Percentiles rank a stretch among this genome's conserved stretches.
These are phyloP conservation scores for Diaphora mendica DNA, from an alignment of 2,888 invertebrate species.

Conservation along the genomic window DNA sequence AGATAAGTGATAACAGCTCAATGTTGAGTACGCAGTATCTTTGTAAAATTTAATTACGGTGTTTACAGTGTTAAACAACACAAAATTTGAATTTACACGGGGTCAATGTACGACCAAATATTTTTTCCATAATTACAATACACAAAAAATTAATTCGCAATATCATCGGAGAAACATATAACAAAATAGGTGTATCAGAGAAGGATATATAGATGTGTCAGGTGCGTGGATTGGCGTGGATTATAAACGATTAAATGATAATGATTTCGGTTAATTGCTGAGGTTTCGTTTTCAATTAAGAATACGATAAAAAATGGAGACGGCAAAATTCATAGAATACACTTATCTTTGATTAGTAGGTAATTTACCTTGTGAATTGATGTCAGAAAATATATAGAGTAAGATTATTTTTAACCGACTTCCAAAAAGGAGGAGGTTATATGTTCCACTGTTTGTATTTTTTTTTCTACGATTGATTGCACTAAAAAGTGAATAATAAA, in stretches of 20 bases:
- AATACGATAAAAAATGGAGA: too few relatives aligned
- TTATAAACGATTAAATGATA: neutral
- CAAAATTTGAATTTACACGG: neutral
- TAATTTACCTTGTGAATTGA: too few relatives aligned
- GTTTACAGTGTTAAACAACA: neutral
- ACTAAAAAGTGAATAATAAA: too few relatives aligned
- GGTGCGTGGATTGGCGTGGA: neutral
- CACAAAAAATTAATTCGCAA: neutral
- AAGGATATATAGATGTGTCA: neutral
- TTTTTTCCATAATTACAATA: neutral
- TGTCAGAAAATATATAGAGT: too few relatives aligned
- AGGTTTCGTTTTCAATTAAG: neutral
- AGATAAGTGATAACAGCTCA: too few relatives aligned
- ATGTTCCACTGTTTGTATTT: too few relatives aligned
- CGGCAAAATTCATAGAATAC: too few relatives aligned
- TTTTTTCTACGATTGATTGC: too few relatives aligned
- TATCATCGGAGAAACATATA: neutral
- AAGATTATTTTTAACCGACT: too few relatives aligned
- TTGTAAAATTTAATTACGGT: neutral
- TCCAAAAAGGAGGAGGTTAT: too few relatives aligned
- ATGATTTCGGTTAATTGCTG: neutral
- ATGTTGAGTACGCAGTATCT: neutral
- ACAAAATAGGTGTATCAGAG: neutral
- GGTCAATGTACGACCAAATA: neutral
- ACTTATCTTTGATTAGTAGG: too few relatives aligned